Base-by-base conservation (phyloP, 2,797 vertebrate species). In the Peromyscus aztecus region DNA sequence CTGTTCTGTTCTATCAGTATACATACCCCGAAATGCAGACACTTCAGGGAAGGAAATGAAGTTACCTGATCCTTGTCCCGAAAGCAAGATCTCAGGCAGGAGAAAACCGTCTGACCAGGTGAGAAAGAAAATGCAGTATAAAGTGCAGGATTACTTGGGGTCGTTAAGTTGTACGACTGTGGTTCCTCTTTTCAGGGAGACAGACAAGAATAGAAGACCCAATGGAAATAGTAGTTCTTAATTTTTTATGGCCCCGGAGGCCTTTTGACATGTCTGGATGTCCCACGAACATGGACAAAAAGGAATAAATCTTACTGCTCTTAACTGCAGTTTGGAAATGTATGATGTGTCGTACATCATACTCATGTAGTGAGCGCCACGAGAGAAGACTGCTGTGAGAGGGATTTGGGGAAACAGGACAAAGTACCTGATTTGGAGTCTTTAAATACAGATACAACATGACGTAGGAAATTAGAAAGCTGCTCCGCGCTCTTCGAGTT, bases 401-500 rank as follows among this genome's bases (percentile, higher is more conserved):
- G 13, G 27, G 13, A 31, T 76, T 31, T 52, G 57, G n/a, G 40
- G 34, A 69, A 94, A 87, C 0, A 82, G 55, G 49, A 85, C 14
- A 10, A 92, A 94, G 61, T 98, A 99, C 99, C 99, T 98, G 99
- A 99, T 96, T 99, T 99, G 94, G 99, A 99, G 97, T 99, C 99
- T 98, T 99, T 99, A 98, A 99, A 99, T 37, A 99, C 99, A 5
- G 99, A 99, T 46, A 99, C 98, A 67, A 99, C 99, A 37, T 99
- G 99, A 34, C 99, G 99, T 11, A 99, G 98, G 98, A 99, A 99
- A 98, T 99, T 99, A 96, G 99, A 99, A 82, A 99, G 99, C 97
- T 99, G 99, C 85, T 99, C 99, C 0, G 99, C 98, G 96, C 99
- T 99, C 98, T 99, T 99, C 49, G 99, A 99, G 98, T 99, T 99